Conservation (phyloP, 2,888 invertebrate genomes). For the Plusia festucae region DNA sequence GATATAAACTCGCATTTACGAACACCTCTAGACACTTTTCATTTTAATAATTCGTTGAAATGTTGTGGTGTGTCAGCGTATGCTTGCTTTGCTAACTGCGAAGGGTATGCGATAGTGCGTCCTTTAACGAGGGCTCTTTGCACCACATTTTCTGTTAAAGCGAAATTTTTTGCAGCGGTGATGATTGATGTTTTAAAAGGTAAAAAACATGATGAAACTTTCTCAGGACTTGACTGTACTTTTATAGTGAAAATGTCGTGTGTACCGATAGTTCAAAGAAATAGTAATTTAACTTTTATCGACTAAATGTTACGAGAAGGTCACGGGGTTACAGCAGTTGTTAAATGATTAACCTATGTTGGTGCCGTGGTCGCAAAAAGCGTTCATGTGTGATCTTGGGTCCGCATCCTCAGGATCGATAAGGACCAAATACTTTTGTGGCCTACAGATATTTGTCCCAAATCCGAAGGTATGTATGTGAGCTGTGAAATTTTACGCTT, state of each 20-base stretch:
- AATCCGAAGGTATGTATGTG: not conserved
- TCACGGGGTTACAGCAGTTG: not conserved
- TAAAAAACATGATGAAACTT: not conserved
- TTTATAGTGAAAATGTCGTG: slow-evolving; percentile 1
- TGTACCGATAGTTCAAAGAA: not conserved
- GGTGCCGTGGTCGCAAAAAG: slow-evolving; percentile 4
- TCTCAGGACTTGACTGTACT: not conserved
- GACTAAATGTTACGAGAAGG: not conserved
- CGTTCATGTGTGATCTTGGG: not conserved
- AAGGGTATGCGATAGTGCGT: not conserved
- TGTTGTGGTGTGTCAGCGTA: not conserved
- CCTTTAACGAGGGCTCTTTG: slow-evolving; percentile 10
- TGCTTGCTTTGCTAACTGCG: not conserved
- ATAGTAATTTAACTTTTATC: not conserved
- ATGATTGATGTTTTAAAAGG: not conserved
- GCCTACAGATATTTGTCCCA: not conserved
- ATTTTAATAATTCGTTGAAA: not conserved
- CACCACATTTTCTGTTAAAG: slow-evolving; percentile 14
- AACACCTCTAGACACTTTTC: slow-evolving; percentile 1
- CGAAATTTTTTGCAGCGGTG: not conserved
- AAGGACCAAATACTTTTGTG: not conserved
- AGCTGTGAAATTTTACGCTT: not conserved
- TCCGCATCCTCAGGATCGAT: not conserved
- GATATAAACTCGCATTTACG: not conserved
- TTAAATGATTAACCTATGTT: slow-evolving; percentile 1